phyloP scores from a whole-genome alignment of 2,888 invertebrate genomes.

The Leucoma salicis region DNA sequence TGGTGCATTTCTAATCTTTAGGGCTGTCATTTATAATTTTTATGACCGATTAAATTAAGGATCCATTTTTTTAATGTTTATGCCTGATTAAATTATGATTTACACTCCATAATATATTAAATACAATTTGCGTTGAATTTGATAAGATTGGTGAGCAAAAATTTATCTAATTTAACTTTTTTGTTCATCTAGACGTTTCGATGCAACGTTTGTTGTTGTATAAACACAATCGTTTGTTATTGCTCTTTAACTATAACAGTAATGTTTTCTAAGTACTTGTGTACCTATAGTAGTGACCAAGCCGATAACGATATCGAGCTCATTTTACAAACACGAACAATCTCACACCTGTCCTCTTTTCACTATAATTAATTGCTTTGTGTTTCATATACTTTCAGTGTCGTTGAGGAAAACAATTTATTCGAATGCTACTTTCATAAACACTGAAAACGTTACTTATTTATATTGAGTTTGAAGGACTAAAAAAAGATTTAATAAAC shows the following conservation, averaged over 20 bases:
- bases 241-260: conserved; percentile 48
- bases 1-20: conserved; percentile 13
- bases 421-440: background rate
- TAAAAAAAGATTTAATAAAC: no score
- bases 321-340: conserved; percentile 27
- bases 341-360: conserved; percentile 46
- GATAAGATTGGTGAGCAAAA: background rate
- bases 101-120: no score
- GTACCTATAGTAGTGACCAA: conserved; percentile 45
- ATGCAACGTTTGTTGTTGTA: conserved; percentile 37
- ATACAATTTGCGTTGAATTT: no score
- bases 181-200: conserved; percentile 13
- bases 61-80: no score
- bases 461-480: background rate
- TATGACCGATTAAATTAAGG: no score
- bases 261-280: conserved; percentile 44
- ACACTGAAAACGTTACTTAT: background rate
- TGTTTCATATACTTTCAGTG: no score
- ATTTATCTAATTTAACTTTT: background rate
- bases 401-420: background rate
- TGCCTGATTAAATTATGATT: no score
- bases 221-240: conserved; percentile 45
- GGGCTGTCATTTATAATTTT: background rate
- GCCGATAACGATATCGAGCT: conserved; percentile 47
- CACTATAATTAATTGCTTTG: conserved; percentile 16